phyloP scores from a whole-genome alignment of 1,140 invertebrate genomes.

The Drosophila ohnishii region DNA sequence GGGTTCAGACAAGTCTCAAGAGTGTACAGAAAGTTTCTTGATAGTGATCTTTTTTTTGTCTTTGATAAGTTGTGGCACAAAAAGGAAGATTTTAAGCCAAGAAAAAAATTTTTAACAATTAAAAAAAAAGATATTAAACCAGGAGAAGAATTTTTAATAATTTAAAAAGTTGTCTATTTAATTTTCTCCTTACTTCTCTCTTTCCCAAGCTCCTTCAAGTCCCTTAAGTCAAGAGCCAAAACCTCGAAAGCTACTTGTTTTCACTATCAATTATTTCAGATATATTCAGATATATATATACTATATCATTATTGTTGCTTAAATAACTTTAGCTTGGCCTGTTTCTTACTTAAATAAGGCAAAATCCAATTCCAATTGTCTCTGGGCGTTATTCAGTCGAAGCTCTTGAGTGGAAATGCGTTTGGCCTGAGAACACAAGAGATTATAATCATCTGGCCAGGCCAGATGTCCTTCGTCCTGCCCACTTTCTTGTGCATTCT shows the following conservation, averaged over 20 bases:
- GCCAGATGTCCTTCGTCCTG: constrained; percentile 35
- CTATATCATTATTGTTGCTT: neutral
- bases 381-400: constrained; percentile 29
- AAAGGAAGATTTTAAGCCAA: neutral
- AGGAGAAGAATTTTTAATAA: no score
- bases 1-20: neutral
- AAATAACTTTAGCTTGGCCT: neutral
- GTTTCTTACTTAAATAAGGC: neutral
- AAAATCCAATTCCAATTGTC: constrained; percentile 54
- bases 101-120: neutral
- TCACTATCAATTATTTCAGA: neutral
- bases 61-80: neutral
- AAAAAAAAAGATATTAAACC: no score
- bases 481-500: constrained; percentile 18
- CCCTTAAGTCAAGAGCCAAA: neutral
- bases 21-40: neutral
- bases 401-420: constrained; percentile 34
- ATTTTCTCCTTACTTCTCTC: no score
- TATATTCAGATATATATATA: neutral
- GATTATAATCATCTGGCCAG: constrained; percentile 35
- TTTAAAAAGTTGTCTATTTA: no score
- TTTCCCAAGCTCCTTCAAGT: no score
- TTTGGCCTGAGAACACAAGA: constrained; percentile 39
- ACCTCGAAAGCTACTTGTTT: neutral
- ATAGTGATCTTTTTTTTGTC: constrained; percentile 2